phyloP scores from a whole-genome alignment of 1,140 invertebrate genomes.

The Aphidius gifuensis region DNA sequence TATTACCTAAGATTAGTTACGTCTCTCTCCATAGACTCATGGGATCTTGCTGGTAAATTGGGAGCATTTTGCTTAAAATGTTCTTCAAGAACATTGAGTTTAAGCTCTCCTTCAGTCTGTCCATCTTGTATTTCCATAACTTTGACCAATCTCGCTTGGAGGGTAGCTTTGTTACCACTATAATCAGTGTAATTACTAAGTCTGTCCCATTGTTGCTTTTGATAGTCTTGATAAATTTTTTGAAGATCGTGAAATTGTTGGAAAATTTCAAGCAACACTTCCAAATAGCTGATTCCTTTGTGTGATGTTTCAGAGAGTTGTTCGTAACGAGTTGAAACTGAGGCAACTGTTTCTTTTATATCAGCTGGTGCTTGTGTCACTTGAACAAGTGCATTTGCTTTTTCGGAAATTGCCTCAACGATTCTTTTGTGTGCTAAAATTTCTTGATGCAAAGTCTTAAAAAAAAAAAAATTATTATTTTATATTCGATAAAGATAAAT shows the following conservation, averaged over 20 bases:
- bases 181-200: constrained; percentile 75
- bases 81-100: constrained; percentile 67
- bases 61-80: constrained; percentile 65
- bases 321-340: constrained; percentile 74
- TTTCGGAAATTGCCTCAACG: constrained; percentile 85
- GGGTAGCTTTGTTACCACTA: constrained; percentile 73
- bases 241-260: constrained; percentile 83
- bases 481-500: no score
- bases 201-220: constrained; percentile 83
- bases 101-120: constrained; percentile 70
- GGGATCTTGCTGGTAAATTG: constrained; percentile 69
- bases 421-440: constrained; percentile 85
- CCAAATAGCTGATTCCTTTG: constrained; percentile 66
- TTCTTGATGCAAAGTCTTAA: constrained; percentile 77
- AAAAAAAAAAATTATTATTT: no score
- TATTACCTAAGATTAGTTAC: constrained; percentile 66
- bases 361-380: constrained; percentile 63
- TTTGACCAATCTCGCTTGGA: constrained; percentile 71
- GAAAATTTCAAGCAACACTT: constrained; percentile 72
- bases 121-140: constrained; percentile 74
- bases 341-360: constrained; percentile 66
- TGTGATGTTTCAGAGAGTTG: constrained; percentile 62
- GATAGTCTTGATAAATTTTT: constrained; percentile 80
- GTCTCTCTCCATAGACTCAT: constrained; percentile 79
- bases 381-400: constrained; percentile 69